Conservation (phyloP, 2,113 vertebrate species). For the Bucco capensis region DNA sequence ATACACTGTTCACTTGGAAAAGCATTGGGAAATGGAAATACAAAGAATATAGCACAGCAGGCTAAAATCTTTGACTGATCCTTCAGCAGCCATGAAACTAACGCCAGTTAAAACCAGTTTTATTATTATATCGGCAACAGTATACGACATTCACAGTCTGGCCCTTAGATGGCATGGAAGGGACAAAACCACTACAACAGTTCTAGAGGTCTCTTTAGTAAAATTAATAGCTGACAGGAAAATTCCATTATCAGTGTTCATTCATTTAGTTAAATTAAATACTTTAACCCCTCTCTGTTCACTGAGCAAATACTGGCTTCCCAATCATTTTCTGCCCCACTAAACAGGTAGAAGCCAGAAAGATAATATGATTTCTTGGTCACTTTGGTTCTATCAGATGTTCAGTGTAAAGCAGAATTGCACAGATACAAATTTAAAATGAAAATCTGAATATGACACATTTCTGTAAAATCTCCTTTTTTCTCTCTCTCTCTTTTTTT, state of each 20-base stretch:
- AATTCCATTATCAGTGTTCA: not conserved
- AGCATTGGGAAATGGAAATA: not conserved
- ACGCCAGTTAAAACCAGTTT: not conserved
- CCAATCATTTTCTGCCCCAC: constrained; percentile 5
- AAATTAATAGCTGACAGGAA: constrained; percentile 31
- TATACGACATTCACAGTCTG: constrained; percentile 6
- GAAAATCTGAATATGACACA: not conserved
- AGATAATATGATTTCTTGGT: not conserved
- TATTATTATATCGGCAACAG: not conserved
- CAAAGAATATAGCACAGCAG: not conserved
- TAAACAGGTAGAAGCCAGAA: not conserved
- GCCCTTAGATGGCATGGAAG: constrained; percentile 44
- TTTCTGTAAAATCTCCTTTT: not conserved
- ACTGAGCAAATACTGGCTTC: constrained; percentile 5
- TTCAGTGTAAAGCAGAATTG: not conserved
- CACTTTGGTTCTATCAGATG: not conserved
- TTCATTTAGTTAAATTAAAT: constrained; percentile 43
- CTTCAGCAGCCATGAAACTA: not conserved
- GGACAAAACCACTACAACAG: not conserved
- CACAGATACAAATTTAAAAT: not conserved
- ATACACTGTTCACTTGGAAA: not conserved
- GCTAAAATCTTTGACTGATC: not conserved
- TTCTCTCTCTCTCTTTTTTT: too few species aligned
- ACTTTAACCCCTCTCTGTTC: constrained; percentile 18
- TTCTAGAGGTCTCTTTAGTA: not conserved